Conservation (phyloP, 2,888 invertebrate species). For the Melieria picta region DNA sequence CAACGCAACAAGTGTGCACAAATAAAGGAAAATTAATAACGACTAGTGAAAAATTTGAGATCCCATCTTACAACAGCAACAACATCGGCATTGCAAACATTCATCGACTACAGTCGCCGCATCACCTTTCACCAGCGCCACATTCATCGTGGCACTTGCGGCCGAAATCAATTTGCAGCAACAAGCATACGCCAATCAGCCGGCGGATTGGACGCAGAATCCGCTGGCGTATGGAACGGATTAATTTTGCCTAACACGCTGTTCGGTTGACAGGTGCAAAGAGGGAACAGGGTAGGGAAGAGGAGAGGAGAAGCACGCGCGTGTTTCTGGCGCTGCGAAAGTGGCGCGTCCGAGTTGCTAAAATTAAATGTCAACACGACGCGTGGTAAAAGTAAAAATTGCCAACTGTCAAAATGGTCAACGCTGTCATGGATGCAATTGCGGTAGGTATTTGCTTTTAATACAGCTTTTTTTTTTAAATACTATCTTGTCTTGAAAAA, state of each 20-base stretch:
- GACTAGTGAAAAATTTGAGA: background rate
- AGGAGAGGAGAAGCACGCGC: background rate
- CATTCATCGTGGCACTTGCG: background rate
- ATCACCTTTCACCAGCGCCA: conserved; percentile 30
- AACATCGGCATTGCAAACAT: too few relatives aligned
- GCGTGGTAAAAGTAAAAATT: conserved; percentile 24
- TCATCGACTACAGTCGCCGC: background rate
- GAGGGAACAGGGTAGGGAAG: too few relatives aligned
- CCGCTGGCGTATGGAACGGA: background rate
- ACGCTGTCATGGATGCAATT: conserved; percentile 67
- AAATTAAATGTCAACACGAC: conserved; percentile 37
- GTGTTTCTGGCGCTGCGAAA: background rate
- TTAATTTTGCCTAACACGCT: too few relatives aligned
- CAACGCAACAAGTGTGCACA: background rate
- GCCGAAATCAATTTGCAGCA: conserved; percentile 28
- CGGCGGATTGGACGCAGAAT: background rate
- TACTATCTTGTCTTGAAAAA: too few relatives aligned
- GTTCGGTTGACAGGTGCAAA: too few relatives aligned
- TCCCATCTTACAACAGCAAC: too few relatives aligned
- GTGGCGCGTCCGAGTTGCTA: conserved; percentile 16
- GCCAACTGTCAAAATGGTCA: conserved; percentile 60
- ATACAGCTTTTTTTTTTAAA: too few relatives aligned
- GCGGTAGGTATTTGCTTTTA: conserved; percentile 58
- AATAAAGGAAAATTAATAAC: conserved; percentile 18
- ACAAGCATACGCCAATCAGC: conserved; percentile 1